Conservation (phyloP, 2,797 vertebrate genomes). For the Characodon lateralis region DNA sequence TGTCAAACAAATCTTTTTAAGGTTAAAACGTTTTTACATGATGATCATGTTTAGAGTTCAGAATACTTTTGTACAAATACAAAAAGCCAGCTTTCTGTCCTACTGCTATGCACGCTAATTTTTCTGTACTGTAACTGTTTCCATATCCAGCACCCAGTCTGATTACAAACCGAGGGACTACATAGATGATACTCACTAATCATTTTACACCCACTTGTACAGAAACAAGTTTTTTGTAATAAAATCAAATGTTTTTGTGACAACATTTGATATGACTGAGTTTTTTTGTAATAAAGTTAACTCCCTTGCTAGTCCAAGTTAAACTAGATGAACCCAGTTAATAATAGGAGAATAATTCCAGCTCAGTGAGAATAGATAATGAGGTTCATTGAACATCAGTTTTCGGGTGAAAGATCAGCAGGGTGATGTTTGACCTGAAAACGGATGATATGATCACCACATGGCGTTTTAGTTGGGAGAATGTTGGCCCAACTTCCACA, state of each 20-base stretch:
- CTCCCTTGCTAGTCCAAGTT: background rate
- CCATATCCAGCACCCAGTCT: constrained; percentile 66
- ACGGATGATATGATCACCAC: too few species aligned
- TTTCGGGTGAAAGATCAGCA: too few species aligned
- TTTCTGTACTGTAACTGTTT: constrained; percentile 76
- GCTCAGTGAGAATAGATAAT: background rate
- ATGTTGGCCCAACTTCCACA: too few species aligned
- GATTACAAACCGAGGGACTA: constrained; percentile 69
- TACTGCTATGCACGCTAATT: constrained; percentile 76
- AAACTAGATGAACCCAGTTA: too few species aligned
- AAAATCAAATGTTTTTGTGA: constrained; percentile 44
- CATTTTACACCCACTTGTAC: constrained; percentile 69
- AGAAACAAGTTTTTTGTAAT: constrained; percentile 76
- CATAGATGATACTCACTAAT: constrained; percentile 76
- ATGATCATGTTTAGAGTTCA: constrained; percentile 45
- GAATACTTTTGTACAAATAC: constrained; percentile 58
- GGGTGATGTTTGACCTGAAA: too few species aligned
- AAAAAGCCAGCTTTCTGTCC: constrained; percentile 52
- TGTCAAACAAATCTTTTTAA: constrained; percentile 50
- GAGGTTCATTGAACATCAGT: background rate
- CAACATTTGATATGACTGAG: background rate
- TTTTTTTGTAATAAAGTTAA: background rate
- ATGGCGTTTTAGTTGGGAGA: too few species aligned
- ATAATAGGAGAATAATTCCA: background rate
- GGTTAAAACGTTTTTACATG: constrained; percentile 56